These are phyloP conservation scores for Pammene fasciana DNA, from an alignment of 2,888 invertebrate genomes.

Conservation along the genomic window DNA sequence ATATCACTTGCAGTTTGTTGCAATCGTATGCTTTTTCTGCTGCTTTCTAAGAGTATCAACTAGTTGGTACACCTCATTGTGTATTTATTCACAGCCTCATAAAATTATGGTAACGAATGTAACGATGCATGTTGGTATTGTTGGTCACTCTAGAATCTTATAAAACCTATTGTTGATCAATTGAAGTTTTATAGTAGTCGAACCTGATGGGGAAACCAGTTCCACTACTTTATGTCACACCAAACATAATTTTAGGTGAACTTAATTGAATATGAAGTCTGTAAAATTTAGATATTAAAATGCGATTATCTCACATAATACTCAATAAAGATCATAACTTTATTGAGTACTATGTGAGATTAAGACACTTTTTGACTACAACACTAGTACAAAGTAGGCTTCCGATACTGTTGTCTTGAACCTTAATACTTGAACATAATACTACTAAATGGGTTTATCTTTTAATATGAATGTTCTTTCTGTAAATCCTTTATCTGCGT, in stretches of 20 bases:
- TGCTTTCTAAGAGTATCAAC: no score
- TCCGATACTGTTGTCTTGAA: background rate
- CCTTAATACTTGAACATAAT: background rate
- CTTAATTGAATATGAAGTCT: background rate
- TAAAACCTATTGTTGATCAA: conserved; percentile 5
- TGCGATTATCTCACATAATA: conserved; percentile 4
- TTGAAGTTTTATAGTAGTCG: background rate
- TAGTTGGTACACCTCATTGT: no score
- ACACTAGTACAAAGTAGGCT: background rate
- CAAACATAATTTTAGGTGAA: conserved; percentile 5
- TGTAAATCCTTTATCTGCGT: conserved; percentile 9
- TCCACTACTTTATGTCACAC: background rate
- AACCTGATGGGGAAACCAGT: background rate
- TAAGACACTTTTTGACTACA: background rate
- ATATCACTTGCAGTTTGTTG: no score
- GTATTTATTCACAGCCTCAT: no score
- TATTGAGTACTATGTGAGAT: background rate
- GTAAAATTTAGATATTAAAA: conserved; percentile 18
- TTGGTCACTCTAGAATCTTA: background rate
- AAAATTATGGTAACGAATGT: no score
- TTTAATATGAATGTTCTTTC: background rate
- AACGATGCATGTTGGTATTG: no score
- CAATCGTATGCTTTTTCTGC: no score
- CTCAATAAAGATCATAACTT: conserved; percentile 13
- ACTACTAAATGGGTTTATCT: background rate